Percentiles rank a stretch among this genome's conserved stretches.
These are phyloP conservation scores for Porites cylindrica DNA, from an alignment of 92 coral and sea anemone species.

Conservation along the genomic window DNA sequence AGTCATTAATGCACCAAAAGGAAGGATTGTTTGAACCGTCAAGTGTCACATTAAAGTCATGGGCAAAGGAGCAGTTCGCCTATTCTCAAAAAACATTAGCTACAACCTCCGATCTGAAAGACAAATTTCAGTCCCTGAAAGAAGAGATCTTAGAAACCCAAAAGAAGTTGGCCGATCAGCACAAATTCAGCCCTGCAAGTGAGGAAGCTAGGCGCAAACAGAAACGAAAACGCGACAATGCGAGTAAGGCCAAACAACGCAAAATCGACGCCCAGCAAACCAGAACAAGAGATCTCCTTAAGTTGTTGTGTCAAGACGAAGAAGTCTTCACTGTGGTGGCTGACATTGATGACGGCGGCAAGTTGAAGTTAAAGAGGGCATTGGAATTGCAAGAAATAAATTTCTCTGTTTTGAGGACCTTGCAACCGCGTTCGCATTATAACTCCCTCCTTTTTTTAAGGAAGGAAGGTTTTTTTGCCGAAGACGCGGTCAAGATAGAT, in stretches of 20 bases:
- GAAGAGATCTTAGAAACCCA: conserved; percentile 10
- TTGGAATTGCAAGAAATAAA: neutral
- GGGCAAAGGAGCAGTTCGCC: conserved; percentile 9
- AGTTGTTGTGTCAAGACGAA: neutral
- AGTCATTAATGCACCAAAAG: neutral
- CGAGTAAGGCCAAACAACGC: neutral
- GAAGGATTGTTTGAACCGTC: neutral
- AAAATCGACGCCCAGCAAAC: too few relatives aligned
- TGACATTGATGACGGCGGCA: neutral
- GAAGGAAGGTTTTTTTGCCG: neutral
- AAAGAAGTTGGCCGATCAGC: conserved; percentile 3
- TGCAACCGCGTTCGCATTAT: neutral
- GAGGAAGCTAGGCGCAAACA: conserved; percentile 19
- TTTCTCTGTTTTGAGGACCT: neutral
- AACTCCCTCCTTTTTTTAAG: neutral
- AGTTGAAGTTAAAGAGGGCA: neutral
- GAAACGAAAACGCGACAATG: conserved; percentile 4
- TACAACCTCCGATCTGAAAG: neutral
- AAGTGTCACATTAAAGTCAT: neutral
- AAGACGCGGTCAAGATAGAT: too few relatives aligned
- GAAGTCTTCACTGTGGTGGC: neutral
- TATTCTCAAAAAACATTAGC: neutral
- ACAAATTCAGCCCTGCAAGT: conserved; percentile 5
- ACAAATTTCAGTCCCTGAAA: neutral
- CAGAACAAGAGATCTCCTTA: neutral